These are phyloP conservation scores for Heteractis magnifica DNA, from an alignment of 92 coral and sea anemone species.

Conservation along the genomic window DNA sequence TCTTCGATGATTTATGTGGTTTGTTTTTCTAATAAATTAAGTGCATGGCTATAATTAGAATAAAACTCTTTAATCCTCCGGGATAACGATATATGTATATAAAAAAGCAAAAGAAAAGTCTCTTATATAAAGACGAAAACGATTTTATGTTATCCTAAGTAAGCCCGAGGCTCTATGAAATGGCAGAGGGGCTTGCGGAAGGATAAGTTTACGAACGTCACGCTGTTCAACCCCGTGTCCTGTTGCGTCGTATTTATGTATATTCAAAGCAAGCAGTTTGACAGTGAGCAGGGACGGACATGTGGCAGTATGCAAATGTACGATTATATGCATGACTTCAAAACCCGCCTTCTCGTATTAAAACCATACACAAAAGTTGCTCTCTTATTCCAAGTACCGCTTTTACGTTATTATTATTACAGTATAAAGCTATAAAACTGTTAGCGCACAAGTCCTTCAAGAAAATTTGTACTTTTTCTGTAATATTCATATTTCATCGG, in stretches of 20 bases:
- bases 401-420: background rate
- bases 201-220: constrained; percentile 18
- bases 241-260: constrained; percentile 22
- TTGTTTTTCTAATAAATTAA: constrained; percentile 8
- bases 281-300: constrained; percentile 1
- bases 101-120: background rate
- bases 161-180: background rate
- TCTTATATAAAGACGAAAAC: background rate
- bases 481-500: too few relatives aligned
- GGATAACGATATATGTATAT: constrained; percentile 8
- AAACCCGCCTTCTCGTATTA: background rate
- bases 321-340: background rate
- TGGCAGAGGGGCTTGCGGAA: constrained; percentile 6
- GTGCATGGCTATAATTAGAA: constrained; percentile 13
- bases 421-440: background rate
- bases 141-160: background rate
- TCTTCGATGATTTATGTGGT: background rate
- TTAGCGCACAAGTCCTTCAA: background rate
- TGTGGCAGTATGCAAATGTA: constrained; percentile 25
- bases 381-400: background rate
- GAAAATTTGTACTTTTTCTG: background rate
- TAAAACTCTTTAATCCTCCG: constrained; percentile 9
- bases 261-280: background rate
- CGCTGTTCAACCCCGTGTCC: constrained; percentile 24
- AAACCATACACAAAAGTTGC: background rate